Percentiles rank a stretch among this genome's conserved stretches.
These are phyloP conservation scores for Xestobium rufovillosum DNA, from an alignment of 2,888 invertebrate species.

Conservation along the genomic window DNA sequence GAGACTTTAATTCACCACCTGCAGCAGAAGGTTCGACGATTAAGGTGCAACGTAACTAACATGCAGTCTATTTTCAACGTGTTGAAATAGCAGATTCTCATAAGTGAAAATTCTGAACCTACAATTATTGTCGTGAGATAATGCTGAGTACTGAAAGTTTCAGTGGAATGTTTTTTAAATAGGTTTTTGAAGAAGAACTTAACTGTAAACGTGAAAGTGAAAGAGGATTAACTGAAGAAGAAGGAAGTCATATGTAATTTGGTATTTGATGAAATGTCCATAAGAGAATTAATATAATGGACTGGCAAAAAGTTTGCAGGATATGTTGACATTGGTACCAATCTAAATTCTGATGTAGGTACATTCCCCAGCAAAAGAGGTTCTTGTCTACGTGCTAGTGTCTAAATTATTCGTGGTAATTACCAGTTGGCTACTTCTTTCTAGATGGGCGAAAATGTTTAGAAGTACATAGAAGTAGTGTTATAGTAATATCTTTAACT, in stretches of 20 bases:
- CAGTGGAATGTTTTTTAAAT: neutral
- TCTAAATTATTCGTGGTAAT: constrained; percentile 16
- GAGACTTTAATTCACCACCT: too few relatives aligned
- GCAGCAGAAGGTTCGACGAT: constrained; percentile 1
- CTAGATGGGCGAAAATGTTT: constrained; percentile 2
- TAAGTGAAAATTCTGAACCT: neutral
- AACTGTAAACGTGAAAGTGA: neutral
- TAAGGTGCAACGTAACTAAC: neutral
- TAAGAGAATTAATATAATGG: constrained; percentile 7
- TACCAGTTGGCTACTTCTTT: constrained; percentile 17
- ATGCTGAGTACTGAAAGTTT: neutral
- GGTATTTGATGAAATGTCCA: constrained; percentile 4
- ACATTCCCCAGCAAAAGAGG: constrained; percentile 14
- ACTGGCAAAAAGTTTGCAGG: constrained; percentile 7
- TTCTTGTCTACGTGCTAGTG: constrained; percentile 14
- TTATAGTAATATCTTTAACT: constrained; percentile 11
- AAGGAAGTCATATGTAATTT: neutral
- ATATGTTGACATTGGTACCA: constrained; percentile 14
- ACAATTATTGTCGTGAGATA: neutral
- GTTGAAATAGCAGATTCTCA: neutral
- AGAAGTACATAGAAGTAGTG: constrained; percentile 7
- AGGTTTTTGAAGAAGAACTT: neutral
- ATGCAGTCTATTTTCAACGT: neutral
- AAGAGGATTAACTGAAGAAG: neutral
- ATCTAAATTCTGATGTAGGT: constrained; percentile 11